These are phyloP conservation scores for Microchirus variegatus DNA, from an alignment of 2,797 vertebrate genomes.

Conservation along the genomic window DNA sequence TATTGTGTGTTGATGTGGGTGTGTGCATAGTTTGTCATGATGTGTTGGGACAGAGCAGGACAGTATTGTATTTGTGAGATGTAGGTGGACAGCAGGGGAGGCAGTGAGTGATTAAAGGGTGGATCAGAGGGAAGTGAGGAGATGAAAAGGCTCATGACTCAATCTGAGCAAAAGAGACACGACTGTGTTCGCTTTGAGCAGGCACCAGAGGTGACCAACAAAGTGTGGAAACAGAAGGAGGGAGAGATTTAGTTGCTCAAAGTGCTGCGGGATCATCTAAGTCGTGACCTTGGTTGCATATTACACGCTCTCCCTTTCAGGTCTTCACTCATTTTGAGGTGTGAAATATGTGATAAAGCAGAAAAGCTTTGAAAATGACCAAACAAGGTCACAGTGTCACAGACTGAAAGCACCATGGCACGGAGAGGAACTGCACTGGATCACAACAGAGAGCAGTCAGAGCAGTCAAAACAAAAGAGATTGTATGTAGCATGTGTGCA, in stretches of 20 bases:
- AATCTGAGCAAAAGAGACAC: conserved; percentile 46
- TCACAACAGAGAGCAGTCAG: neutral
- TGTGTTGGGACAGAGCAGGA: conserved; percentile 21
- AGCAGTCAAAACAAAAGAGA: neutral
- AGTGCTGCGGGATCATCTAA: conserved; percentile 3
- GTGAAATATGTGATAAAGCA: conserved; percentile 26
- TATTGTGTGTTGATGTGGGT: conserved; percentile 11
- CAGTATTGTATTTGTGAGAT: conserved; percentile 38
- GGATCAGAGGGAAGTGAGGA: conserved; percentile 43
- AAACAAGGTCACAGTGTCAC: conserved; percentile 34
- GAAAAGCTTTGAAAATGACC: conserved; percentile 23
- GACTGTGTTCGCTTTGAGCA: conserved; percentile 26
- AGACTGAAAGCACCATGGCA: conserved; percentile 7
- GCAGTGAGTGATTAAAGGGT: conserved; percentile 61
- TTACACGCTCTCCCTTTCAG: conserved; percentile 7
- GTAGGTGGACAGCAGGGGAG: conserved; percentile 54
- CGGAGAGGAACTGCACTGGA: neutral
- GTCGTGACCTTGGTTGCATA: conserved; percentile 13
- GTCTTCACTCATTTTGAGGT: conserved; percentile 23
- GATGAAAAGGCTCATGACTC: conserved; percentile 53
- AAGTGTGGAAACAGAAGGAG: conserved; percentile 18
- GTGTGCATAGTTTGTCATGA: conserved; percentile 17
- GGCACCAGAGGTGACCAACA: conserved; percentile 6
- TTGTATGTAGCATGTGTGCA: neutral
- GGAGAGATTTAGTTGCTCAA: conserved; percentile 3